Conservation (phyloP, 2,797 vertebrate species). For the Girardinus metallicus region DNA sequence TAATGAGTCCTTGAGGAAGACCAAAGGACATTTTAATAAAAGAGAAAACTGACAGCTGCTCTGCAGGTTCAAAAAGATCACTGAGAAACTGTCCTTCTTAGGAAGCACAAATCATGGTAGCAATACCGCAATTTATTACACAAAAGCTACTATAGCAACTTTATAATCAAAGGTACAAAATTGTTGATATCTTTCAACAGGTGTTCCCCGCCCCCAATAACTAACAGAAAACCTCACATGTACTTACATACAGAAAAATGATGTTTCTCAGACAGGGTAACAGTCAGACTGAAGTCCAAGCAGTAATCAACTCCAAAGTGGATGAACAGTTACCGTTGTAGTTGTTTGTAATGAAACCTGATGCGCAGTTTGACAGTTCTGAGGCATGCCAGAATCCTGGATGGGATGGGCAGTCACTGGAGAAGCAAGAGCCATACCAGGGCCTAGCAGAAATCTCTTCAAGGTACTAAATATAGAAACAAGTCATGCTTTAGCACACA, state of each 20-base stretch:
- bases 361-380: slow-evolving; percentile 40
- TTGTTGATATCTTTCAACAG: not conserved
- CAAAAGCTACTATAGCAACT: not conserved
- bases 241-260: slow-evolving; percentile 64
- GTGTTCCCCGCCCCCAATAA: not conserved
- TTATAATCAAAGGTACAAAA: not conserved
- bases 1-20: slow-evolving; percentile 57
- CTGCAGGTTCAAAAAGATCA: not conserved
- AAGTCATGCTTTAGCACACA: slow-evolving; percentile 47
- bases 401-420: slow-evolving; percentile 54
- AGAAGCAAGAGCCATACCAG: slow-evolving; percentile 54
- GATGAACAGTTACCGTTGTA: slow-evolving; percentile 20
- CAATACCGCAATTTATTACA: not conserved
- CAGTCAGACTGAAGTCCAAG: slow-evolving; percentile 23
- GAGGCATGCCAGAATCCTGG: slow-evolving; percentile 41
- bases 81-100: slow-evolving; percentile 4
- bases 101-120: not conserved
- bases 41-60: slow-evolving; percentile 7
- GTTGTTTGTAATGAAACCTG: slow-evolving; percentile 37
- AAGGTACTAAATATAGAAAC: slow-evolving; percentile 71
- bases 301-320: slow-evolving; percentile 18
- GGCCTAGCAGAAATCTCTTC: slow-evolving; percentile 21
- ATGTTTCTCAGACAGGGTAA: not conserved
- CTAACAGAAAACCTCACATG: not conserved
- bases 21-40: slow-evolving; percentile 46